Evolutionary conservation across 2,113 vertebrate species (phyloP), one percentile per base, ranked within the genome.

Genomic region (Prionailurus viverrinus): DNA sequence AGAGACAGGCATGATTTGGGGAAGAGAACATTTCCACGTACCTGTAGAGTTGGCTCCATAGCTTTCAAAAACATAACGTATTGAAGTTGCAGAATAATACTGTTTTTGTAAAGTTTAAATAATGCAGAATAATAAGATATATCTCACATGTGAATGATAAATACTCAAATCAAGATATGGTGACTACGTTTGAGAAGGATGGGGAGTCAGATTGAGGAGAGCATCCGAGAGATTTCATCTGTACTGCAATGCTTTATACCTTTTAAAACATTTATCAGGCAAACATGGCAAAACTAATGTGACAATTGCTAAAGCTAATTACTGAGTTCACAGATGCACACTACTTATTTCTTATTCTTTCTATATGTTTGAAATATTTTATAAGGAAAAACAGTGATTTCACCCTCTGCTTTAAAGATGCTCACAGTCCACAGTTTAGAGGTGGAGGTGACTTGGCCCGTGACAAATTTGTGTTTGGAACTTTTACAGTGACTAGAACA

Each of bases 321-420:
- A 53, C 80, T 92, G 5, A 18, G 9, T 80, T 91, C 33, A 83
- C 39, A 95, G 27, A 63, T 65, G 19, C 41, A 87, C 31, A n/a
- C 33, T 78, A 58, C 71, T 74, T 73, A 53, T 68, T 87, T 68
- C 31, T n/a, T 16, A 14, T 31, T 76, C 95, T 92, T 84, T 79
- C 41, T 66, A 12, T 66, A 55, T 88, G 7, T 53, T 91, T 94
- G 33, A 93, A 91, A 93, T 84, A 76, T 13, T 33, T 94, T 79
- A 31, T 39, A 95, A 76, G 15, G 65, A 63, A 51, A 88, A 89
- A 25, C 31, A 39, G 4, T 41, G 74, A 91, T 41, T 71, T 88
- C 41, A 12, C 3, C 3, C 25, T 95, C 91, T 86, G 21, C 25
- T 79, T 95, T 48, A 53, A 51, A 84, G 21, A 36, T 39, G 23